phyloP scores from a whole-genome alignment of 2,888 invertebrate genomes.

The Nephrotoma flavescens region DNA sequence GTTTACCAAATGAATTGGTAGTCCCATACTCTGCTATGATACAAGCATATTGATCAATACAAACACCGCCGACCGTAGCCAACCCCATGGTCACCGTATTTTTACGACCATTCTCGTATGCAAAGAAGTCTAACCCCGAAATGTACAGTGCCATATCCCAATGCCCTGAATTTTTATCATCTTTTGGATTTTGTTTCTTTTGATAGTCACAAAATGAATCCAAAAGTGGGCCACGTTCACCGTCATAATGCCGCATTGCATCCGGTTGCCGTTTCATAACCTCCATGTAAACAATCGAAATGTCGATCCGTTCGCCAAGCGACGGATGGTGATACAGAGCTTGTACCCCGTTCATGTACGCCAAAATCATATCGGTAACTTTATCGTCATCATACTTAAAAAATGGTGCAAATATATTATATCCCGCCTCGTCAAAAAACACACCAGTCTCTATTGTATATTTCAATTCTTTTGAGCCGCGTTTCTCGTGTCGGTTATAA shows the following conservation, averaged over 20 bases:
- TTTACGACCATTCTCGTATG: slow-evolving; percentile 50
- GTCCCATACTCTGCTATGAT: slow-evolving; percentile 67
- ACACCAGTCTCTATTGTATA: slow-evolving; percentile 56
- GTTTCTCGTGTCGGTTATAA: background rate
- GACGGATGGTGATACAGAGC: slow-evolving; percentile 66
- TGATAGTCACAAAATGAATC: slow-evolving; percentile 64
- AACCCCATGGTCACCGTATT: slow-evolving; percentile 67
- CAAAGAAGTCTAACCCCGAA: slow-evolving; percentile 64
- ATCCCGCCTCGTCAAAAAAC: slow-evolving; percentile 61
- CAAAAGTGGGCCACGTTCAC: slow-evolving; percentile 50
- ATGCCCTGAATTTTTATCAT: slow-evolving; percentile 52
- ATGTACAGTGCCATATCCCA: slow-evolving; percentile 70
- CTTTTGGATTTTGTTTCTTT: slow-evolving; percentile 44
- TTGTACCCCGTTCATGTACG: slow-evolving; percentile 65
- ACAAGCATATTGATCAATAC: slow-evolving; percentile 54
- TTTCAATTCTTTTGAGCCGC: slow-evolving; percentile 14
- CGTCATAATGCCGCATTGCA: slow-evolving; percentile 44
- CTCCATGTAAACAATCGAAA: slow-evolving; percentile 55
- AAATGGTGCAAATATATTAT: slow-evolving; percentile 52
- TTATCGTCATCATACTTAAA: slow-evolving; percentile 48
- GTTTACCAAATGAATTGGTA: slow-evolving; percentile 54
- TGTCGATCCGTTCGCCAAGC: slow-evolving; percentile 46
- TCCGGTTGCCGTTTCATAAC: slow-evolving; percentile 50
- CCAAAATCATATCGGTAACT: slow-evolving; percentile 58
- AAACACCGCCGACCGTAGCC: slow-evolving; percentile 66